Conservation (phyloP, 2,113 vertebrate genomes). For the Tiliqua scincoides region DNA sequence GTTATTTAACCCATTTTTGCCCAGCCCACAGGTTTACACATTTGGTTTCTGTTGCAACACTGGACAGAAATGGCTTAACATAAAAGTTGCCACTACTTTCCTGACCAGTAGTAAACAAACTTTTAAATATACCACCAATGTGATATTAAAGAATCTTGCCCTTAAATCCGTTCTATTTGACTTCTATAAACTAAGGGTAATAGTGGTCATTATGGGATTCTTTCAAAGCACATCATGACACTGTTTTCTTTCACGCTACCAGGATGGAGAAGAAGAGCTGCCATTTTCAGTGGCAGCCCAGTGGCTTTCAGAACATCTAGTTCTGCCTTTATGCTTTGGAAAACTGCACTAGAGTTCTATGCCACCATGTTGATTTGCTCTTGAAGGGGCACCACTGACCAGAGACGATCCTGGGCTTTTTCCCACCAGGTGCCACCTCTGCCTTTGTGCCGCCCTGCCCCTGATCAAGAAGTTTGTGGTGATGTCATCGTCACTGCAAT, state of each 20-base stretch:
- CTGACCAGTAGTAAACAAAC: background rate
- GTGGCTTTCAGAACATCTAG: background rate
- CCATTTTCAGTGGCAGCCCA: background rate
- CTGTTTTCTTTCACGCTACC: background rate
- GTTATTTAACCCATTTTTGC: too few relatives aligned
- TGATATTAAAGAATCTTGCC: too few relatives aligned
- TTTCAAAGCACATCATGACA: background rate
- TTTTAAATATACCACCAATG: background rate
- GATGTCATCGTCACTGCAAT: too few relatives aligned
- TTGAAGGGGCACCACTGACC: background rate
- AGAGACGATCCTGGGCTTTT: too few relatives aligned
- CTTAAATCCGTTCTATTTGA: background rate
- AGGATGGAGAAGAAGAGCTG: background rate
- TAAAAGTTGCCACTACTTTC: background rate
- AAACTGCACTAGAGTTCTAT: background rate
- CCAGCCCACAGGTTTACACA: too few relatives aligned
- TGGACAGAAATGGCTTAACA: too few relatives aligned
- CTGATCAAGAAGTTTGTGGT: too few relatives aligned
- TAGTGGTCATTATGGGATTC: background rate
- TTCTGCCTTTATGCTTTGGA: background rate
- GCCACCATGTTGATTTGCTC: background rate
- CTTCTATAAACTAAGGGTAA: too few relatives aligned
- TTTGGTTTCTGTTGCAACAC: too few relatives aligned
- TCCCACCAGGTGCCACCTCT: too few relatives aligned
- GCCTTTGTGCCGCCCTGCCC: too few relatives aligned